Base-by-base conservation (phyloP, 2,888 invertebrate genomes). In the Bhutanitis thaidina region DNA sequence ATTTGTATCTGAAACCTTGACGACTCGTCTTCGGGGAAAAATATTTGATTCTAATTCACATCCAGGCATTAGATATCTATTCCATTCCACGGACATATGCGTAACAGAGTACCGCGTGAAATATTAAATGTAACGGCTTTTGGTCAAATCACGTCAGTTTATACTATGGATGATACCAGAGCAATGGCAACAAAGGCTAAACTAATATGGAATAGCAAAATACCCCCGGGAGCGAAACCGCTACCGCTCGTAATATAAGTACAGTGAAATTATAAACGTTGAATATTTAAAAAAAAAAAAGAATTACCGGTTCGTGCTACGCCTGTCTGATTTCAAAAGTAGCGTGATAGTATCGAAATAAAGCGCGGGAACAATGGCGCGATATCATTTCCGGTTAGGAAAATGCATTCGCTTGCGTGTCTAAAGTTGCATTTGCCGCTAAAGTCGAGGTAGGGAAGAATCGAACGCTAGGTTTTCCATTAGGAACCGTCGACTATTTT, bases 261-360 rank as follows among this genome's bases (percentile, higher is more conserved):
- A 27, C 41, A 36, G 16, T 29, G 25, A 20, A 40, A 14, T 15
- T 34, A 29, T 16, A 35, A 41, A 35, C n/a, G 29, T 35, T 35
- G 36, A 20, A 20, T 20, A 20, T 20, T 20, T 20, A 2, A 20
- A 20, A 20, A 20, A 40, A 37, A 32, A 9, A 41, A 43, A 12
- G 12, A 39, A 25, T 34, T 32, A 46, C 29, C 38, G 15, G 7
- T 46, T 38, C 30, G 10, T 10, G n/a, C 32, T 38, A 34, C 34
- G 14, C 14, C 10, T 14, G 25, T 32, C 34, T 15, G 49, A 34
- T 35, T 43, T 44, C 15, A 15, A 38, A 49, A 43, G 7, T 35
- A 14, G 36, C 37, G 36, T 16, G 43, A 49, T 38, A 44, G 15
- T 43, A 49, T 39, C 43, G 34, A 49, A 43, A 49, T 49, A 49